Evolutionary conservation across 2,888 invertebrate genomes (phyloP).

Genomic region (Agrochola litura): DNA sequence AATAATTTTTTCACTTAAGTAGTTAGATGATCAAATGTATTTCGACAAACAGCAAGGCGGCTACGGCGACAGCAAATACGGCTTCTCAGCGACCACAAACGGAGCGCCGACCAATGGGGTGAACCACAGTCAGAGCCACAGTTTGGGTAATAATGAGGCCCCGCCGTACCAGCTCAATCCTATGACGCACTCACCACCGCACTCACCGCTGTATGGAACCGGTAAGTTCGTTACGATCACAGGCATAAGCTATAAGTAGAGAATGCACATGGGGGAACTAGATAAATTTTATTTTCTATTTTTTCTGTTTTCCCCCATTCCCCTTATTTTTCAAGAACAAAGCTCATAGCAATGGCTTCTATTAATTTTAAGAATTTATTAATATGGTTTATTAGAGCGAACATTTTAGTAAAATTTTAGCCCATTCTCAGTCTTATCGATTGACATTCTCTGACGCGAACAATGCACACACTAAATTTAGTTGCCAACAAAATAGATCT

Average conservation of each 20-base stretch:
- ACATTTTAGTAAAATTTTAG: no score
- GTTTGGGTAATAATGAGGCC: constrained; percentile 78
- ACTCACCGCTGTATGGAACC: constrained; percentile 90
- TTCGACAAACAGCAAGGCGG: constrained; percentile 83
- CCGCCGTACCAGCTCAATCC: constrained; percentile 84
- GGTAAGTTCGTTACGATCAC: constrained; percentile 72
- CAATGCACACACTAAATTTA: no score
- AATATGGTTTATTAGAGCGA: no score
- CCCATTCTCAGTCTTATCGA: neutral
- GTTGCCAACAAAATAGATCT: no score
- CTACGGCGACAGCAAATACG: constrained; percentile 92
- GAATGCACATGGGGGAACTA: constrained; percentile 6
- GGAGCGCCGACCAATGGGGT: constrained; percentile 75
- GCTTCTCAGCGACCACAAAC: constrained; percentile 89
- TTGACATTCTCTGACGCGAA: no score
- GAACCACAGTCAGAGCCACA: constrained; percentile 79
- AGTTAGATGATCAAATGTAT: neutral
- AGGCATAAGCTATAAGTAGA: neutral
- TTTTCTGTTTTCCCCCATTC: neutral
- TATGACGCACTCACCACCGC: constrained; percentile 87
- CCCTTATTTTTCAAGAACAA: neutral
- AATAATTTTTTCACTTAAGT: neutral
- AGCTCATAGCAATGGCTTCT: no score
- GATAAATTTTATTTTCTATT: neutral
- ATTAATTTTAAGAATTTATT: no score